Percentiles rank a stretch among this genome's conserved stretches.
Evolutionary conservation across 2,888 invertebrate species (phyloP).

Genomic region (Drosophila kuntzei): DNA sequence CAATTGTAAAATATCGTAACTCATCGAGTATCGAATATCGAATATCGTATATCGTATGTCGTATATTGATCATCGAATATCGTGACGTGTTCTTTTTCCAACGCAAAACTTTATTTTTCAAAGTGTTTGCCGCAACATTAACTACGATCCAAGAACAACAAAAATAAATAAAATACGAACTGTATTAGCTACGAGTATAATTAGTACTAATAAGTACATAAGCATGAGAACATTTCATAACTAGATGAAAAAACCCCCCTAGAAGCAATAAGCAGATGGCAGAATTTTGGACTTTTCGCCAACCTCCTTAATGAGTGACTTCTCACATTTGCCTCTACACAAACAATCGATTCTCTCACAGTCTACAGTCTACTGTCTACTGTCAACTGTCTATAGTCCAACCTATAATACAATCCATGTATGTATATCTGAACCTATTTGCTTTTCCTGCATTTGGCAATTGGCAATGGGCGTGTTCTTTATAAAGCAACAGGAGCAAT

Average conservation of each 20-base stretch:
- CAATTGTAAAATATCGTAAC: slow-evolving; percentile 71
- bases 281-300: slow-evolving; percentile 34
- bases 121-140: slow-evolving; percentile 70
- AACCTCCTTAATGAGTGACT: slow-evolving; percentile 28
- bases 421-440: slow-evolving; percentile 13
- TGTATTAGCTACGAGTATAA: slow-evolving; percentile 57
- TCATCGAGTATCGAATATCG: slow-evolving; percentile 29
- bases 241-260: slow-evolving; percentile 34
- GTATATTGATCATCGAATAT: slow-evolving; percentile 28
- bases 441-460: slow-evolving; percentile 33
- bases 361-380: slow-evolving; percentile 1
- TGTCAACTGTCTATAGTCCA: slow-evolving; percentile 16
- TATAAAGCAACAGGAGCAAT: slow-evolving; percentile 34
- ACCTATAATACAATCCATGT: slow-evolving; percentile 7
- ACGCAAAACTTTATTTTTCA: slow-evolving; percentile 75
- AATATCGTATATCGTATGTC: slow-evolving; percentile 17
- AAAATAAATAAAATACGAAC: slow-evolving; percentile 25
- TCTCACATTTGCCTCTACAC: slow-evolving; percentile 20
- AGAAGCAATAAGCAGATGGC: slow-evolving; percentile 56
- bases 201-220: slow-evolving; percentile 26
- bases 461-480: slow-evolving; percentile 23
- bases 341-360: slow-evolving; percentile 22
- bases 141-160: slow-evolving; percentile 33
- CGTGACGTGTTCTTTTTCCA: slow-evolving; percentile 49
- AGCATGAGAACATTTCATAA: slow-evolving; percentile 53